A percentile compares a stretch with the other conserved stretches of the same genome.
phyloP scores from a whole-genome alignment of 2,113 vertebrate species.

The rabbit (Oryctolagus cuniculus) region DNA sequence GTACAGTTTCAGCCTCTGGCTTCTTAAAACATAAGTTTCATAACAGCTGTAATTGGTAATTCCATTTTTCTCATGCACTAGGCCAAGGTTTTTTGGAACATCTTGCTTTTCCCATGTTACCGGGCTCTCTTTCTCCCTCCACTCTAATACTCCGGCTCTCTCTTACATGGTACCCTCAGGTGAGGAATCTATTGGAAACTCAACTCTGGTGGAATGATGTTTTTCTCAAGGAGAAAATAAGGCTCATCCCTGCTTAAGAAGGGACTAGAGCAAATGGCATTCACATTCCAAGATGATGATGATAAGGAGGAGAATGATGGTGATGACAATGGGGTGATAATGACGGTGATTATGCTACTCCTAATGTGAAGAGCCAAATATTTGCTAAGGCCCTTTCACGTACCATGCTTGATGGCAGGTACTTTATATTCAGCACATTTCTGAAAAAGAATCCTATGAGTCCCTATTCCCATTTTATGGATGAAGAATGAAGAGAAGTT shows the following conservation, averaged over 20 bases:
- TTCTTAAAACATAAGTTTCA: constrained; percentile 75
- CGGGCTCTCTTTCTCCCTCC: neutral
- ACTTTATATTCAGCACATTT: neutral
- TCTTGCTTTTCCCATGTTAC: constrained; percentile 54
- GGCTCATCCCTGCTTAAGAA: constrained; percentile 44
- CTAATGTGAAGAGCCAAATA: neutral
- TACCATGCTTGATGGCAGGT: neutral
- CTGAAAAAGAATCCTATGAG: neutral
- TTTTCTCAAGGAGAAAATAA: constrained; percentile 72
- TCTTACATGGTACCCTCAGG: neutral
- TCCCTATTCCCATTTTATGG: neutral
- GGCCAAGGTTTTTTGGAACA: constrained; percentile 52
- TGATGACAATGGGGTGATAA: neutral
- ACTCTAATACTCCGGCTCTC: neutral
- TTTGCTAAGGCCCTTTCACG: neutral
- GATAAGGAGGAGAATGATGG: neutral
- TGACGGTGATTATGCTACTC: neutral
- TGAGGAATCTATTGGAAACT: constrained; percentile 24
- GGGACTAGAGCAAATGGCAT: constrained; percentile 38
- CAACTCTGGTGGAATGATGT: neutral
- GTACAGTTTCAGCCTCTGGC: constrained; percentile 55
- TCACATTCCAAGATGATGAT: neutral
- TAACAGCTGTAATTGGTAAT: constrained; percentile 64
- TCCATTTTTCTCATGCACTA: constrained; percentile 67
- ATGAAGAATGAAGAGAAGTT: neutral